Evolutionary conservation across 2,888 invertebrate species (phyloP).

Genomic region (Mechanitis mazaeus): DNA sequence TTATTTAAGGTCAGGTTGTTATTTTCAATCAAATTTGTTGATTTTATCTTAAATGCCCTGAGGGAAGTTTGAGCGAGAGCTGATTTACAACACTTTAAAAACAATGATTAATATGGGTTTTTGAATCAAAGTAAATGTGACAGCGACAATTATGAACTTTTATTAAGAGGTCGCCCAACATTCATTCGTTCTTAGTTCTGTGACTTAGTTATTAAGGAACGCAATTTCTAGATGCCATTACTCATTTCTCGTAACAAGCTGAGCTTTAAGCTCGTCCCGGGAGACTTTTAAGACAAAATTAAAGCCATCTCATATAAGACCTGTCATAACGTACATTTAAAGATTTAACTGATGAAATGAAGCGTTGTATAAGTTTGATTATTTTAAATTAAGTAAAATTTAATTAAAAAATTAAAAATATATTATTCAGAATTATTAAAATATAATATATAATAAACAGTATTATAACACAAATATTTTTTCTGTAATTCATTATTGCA

Average conservation of each 20-base stretch:
- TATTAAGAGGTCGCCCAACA: constrained; percentile 40
- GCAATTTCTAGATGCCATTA: constrained; percentile 68
- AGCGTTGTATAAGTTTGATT: neutral
- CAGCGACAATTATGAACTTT: constrained; percentile 52
- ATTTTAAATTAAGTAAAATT: too few species aligned
- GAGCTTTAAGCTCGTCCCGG: constrained; percentile 32
- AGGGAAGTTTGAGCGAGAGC: too few species aligned
- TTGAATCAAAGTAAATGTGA: constrained; percentile 52
- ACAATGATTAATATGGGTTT: constrained; percentile 29
- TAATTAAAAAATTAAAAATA: constrained; percentile 24
- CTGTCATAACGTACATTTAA: constrained; percentile 13
- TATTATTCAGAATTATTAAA: too few species aligned
- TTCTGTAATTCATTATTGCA: too few species aligned
- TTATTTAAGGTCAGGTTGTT: too few species aligned
- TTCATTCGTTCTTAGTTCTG: constrained; percentile 46
- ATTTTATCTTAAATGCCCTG: neutral
- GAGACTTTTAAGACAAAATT: constrained; percentile 23
- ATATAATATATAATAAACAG: too few species aligned
- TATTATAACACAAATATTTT: too few species aligned
- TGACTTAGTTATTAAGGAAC: constrained; percentile 59
- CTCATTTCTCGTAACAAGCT: constrained; percentile 58
- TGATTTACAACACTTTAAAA: constrained; percentile 1
- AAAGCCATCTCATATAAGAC: constrained; percentile 21
- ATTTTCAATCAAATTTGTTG: too few species aligned
- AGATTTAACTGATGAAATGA: constrained; percentile 1